A percentile compares a stretch with the other conserved stretches of the same genome.
These are phyloP conservation scores for Polymixis flavicincta DNA, from an alignment of 2,888 invertebrate species.

Conservation along the genomic window DNA sequence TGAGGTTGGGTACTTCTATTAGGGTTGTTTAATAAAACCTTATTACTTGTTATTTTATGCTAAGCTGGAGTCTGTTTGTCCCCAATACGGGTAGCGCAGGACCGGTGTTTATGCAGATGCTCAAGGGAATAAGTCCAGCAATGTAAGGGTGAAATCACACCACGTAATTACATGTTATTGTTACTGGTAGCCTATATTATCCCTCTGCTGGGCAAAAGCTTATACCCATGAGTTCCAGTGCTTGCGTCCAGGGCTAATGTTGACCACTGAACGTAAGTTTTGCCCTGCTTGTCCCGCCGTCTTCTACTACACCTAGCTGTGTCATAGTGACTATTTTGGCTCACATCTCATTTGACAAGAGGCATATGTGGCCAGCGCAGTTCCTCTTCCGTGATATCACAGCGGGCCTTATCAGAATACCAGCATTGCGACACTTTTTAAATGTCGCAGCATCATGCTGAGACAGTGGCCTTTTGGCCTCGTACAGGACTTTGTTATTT, in stretches of 20 bases:
- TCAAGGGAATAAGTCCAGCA: neutral
- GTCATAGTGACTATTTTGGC: too few species aligned
- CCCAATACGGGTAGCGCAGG: neutral
- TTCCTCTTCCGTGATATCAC: neutral
- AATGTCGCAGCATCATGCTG: too few species aligned
- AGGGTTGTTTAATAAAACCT: constrained; percentile 17
- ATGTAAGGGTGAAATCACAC: neutral
- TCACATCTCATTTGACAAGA: too few species aligned
- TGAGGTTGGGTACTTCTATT: constrained; percentile 39
- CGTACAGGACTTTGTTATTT: too few species aligned
- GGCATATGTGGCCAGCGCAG: neutral
- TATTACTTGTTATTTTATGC: constrained; percentile 20
- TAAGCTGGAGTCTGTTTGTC: constrained; percentile 5
- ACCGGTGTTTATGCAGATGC: neutral
- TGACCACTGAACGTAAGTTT: neutral
- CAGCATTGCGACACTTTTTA: too few species aligned
- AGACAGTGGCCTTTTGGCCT: too few species aligned
- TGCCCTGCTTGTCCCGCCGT: neutral
- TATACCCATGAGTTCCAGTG: neutral
- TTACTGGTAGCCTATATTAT: neutral
- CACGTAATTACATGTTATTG: too few species aligned
- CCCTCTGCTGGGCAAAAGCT: neutral
- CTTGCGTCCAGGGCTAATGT: neutral
- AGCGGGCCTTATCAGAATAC: too few species aligned
- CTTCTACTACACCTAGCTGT: neutral